These are phyloP conservation scores for Myotis vivesi DNA, from an alignment of 2,797 vertebrate species.

Conservation along the genomic window DNA sequence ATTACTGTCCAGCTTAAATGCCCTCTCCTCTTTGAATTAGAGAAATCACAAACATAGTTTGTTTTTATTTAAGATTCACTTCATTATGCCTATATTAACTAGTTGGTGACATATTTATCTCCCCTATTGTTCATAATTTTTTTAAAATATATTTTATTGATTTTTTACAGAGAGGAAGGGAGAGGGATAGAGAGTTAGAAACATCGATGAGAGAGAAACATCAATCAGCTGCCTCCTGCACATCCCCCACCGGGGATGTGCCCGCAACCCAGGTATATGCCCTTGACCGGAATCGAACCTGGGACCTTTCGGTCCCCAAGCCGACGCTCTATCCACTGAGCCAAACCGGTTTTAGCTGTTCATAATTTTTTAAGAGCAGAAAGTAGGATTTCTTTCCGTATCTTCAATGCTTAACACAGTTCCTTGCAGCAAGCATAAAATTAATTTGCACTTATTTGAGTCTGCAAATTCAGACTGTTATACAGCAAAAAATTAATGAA, in stretches of 20 bases:
- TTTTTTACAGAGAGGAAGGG: no score
- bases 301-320: no score
- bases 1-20: not conserved
- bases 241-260: no score
- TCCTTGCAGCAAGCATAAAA: not conserved
- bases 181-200: no score
- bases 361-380: not conserved
- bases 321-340: no score
- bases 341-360: no score
- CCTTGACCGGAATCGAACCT: no score
- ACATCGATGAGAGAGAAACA: no score
- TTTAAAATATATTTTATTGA: no score
- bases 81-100: not conserved
- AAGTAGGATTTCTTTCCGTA: not conserved
- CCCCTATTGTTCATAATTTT: conserved; percentile 12
- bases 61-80: not conserved
- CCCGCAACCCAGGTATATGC: no score
- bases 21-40: not conserved
- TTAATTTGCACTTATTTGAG: conserved; percentile 34
- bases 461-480: conserved; percentile 4
- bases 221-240: no score
- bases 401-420: not conserved
- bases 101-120: not conserved
- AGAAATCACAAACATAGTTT: not conserved
- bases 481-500: not conserved